Evolutionary conservation across 2,888 invertebrate species (phyloP), one percentile per base, ranked within the genome.

Genomic region (Nephrotoma flavescens): DNA sequence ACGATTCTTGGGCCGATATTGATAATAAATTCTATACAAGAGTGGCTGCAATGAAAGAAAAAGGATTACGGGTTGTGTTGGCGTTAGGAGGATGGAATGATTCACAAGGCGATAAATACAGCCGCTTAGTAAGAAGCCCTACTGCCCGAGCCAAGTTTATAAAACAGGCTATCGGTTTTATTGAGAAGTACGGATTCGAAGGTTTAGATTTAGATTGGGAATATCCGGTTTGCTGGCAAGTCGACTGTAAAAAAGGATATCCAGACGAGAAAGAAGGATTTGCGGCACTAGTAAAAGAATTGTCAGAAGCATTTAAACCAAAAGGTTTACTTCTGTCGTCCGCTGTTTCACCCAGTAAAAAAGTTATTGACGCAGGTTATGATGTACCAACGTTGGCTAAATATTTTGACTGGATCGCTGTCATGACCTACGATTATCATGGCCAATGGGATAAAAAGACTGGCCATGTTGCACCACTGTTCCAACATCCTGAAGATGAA

Each of bases 11-110:
- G 97, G 96, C 97, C 0, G 97, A 97, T 90, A 95, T 95, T 89
- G 97, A 97, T 89, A 97, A 97, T 90, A 94, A 94, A 89, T 97
- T 97, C 91, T 98, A 97, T 90, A 96, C 96, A 88, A 93, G 96
- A 41, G 96, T 98, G 0, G 94, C 95, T 0, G 95, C 94, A 0
- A 95, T 95, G 89, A 97, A 96, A 90, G 92, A 94, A 86, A 94
- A 95, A 89, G 96, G 96, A 0, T 93, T 97, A 52, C 98, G 97
- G 90, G 96, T 97, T 0, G 94, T 96, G 0, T 92, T 98, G 11
- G 98, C 97, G 1, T 92, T 98, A 41, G 98, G 98, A n/a, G 98
- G 98, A 2, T 98, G 98, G 98, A 98, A 97, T 90, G 97, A 98
- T 91, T 98, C 97, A 0, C 95, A 95, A 47, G 97, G 97, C 0